Evolutionary conservation across 2,113 vertebrate species (phyloP), one percentile per base, ranked within the genome.

Genomic region (Gobio gobio): DNA sequence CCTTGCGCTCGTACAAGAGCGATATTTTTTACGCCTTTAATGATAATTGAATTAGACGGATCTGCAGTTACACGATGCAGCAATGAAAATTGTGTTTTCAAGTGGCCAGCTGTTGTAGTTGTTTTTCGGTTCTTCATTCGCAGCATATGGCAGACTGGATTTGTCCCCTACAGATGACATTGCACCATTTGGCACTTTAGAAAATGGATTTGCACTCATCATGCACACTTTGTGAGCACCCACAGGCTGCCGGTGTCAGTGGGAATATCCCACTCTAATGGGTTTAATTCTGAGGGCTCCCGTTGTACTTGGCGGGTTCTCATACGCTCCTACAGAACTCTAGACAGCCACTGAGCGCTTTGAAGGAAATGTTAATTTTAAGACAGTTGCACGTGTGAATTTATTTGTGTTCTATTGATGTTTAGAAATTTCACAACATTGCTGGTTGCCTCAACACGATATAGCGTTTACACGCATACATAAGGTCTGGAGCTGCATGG

Each of bases 61-160:
- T 87, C 58, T 75, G 54, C 59, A 75, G 49, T 87, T 76, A 74
- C 80, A 51, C 18, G 82, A 80, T 68, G 70, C 79, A 70, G 64
- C 78, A 83, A 18, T 45, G 61, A 88, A 89, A 88, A 64, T 43
- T 22, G 49, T 76, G 83, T 87, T 85, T 90, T 86, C 59, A 79
- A 87, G 85, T 85, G 87, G 74, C 85, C 89, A 91, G 86, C 87
- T 92, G 91, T 87, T 89, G 36, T 82, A 24, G 47, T 88, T 83
- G 83, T 83, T 82, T 85, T 72, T 70, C 20, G 20, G 43, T 78
- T 83, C 59, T 87, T 86, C 83, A 83, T 86, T 83, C 40, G 22
- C 70, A 90, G 82, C 88, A 88, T 90, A 87, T 73, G 73, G 87
- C 63, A 80, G 78, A 74, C 87, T 85, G 83, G 58, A 78, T 90